Percentiles rank a stretch among this genome's conserved stretches.
Evolutionary conservation across 64 coral and sea anemone genomes (phyloP).

Genomic region (Stichodactyla mertensii): DNA sequence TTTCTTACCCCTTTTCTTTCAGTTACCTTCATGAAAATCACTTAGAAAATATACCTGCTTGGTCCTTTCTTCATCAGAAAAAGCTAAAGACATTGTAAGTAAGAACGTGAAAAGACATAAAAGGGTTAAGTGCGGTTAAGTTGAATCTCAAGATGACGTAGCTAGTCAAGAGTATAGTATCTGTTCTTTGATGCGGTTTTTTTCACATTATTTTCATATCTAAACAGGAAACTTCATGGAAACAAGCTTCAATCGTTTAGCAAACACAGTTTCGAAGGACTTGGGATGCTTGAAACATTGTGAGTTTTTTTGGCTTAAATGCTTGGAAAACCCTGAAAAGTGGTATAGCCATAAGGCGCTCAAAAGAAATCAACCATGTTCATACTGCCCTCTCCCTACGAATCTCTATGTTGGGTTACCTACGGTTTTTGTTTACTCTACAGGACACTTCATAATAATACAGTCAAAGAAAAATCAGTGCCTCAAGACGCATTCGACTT

Average conservation of each 20-base stretch:
- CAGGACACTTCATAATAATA: conserved; percentile 16
- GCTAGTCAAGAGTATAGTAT: neutral
- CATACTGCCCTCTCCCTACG: too few species aligned
- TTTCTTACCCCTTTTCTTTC: neutral
- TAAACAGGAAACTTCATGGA: neutral
- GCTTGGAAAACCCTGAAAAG: too few species aligned
- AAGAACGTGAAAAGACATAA: neutral
- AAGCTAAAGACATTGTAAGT: conserved; percentile 22
- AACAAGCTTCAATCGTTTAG: conserved; percentile 16
- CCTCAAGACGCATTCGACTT: conserved; percentile 12
- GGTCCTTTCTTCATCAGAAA: neutral
- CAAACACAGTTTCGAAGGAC: neutral
- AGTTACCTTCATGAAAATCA: conserved; percentile 23
- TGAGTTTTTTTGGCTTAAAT: neutral
- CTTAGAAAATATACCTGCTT: neutral
- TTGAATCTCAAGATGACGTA: neutral
- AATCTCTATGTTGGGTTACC: neutral
- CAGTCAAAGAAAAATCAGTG: neutral
- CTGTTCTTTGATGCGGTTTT: neutral
- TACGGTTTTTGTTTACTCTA: neutral
- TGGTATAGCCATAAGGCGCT: too few species aligned
- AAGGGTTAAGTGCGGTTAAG: neutral
- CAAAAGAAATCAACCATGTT: too few species aligned
- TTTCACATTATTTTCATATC: neutral
- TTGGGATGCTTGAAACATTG: neutral